These are phyloP conservation scores for Clarias fuscus DNA, from an alignment of 2,797 vertebrate genomes.

Conservation along the genomic window DNA sequence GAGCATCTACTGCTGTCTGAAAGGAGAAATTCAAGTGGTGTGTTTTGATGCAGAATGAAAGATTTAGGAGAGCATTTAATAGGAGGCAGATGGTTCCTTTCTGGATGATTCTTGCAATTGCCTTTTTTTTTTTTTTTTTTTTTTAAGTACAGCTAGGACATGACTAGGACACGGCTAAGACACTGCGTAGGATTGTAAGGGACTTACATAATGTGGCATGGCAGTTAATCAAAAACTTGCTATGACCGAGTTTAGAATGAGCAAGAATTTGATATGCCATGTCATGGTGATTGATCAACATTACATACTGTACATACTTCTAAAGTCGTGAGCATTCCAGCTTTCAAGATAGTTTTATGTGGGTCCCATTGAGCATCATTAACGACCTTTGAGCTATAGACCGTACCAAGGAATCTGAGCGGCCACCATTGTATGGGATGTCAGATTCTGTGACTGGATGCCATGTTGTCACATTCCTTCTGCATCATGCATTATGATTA, in stretches of 20 bases:
- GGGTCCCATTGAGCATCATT: neutral
- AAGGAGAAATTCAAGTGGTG: neutral
- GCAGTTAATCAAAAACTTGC: neutral
- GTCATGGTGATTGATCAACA: neutral
- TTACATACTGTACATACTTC: neutral
- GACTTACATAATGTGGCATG: neutral
- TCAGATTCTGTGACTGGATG: neutral
- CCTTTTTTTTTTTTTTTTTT: neutral
- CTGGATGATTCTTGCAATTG: neutral
- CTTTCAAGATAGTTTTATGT: neutral
- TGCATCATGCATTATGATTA: neutral
- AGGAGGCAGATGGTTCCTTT: neutral
- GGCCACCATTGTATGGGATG: neutral
- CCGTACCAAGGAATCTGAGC: too few relatives aligned
- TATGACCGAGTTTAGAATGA: neutral
- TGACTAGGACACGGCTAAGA: too few relatives aligned
- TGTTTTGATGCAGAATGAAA: neutral
- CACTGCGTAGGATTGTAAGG: neutral
- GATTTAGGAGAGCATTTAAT: neutral
- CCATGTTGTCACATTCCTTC: neutral
- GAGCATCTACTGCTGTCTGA: neutral
- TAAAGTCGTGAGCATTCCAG: neutral
- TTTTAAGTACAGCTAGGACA: too few relatives aligned
- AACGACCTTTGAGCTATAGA: neutral
- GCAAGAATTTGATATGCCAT: neutral